A percentile compares a stretch with the other conserved stretches of the same genome.
These are phyloP conservation scores for Rhipidura dahli DNA, from an alignment of 2,113 vertebrate genomes.

Conservation along the genomic window DNA sequence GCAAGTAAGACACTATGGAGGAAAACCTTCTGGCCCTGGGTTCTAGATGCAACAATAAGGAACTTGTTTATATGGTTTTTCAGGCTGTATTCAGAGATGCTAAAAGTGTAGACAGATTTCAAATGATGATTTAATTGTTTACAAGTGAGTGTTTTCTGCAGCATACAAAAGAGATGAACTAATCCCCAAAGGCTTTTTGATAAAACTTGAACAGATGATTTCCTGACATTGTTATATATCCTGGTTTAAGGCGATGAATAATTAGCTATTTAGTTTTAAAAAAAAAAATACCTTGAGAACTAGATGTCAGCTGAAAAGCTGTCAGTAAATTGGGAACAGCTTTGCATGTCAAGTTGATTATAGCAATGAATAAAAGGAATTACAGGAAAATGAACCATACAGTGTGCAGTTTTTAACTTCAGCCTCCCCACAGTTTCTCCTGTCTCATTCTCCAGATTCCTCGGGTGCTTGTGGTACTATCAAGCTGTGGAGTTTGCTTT, in stretches of 20 bases:
- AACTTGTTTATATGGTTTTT: background rate
- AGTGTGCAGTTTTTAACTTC: constrained; percentile 41
- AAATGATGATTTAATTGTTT: constrained; percentile 74
- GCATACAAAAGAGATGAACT: constrained; percentile 56
- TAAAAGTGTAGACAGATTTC: constrained; percentile 29
- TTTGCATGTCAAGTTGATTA: constrained; percentile 64
- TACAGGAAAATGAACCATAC: constrained; percentile 47
- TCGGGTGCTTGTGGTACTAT: background rate
- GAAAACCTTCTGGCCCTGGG: background rate
- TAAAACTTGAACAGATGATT: constrained; percentile 60
- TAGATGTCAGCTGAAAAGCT: constrained; percentile 68
- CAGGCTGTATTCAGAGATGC: background rate
- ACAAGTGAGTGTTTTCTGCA: constrained; percentile 49
- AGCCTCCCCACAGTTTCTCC: background rate
- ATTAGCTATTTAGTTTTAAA: constrained; percentile 68
- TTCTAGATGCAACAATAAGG: background rate
- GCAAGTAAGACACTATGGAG: background rate
- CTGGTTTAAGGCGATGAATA: constrained; percentile 67
- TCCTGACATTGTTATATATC: constrained; percentile 66
- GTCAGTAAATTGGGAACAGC: constrained; percentile 72
- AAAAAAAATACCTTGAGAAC: constrained; percentile 73
- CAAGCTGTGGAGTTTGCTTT: constrained; percentile 25
- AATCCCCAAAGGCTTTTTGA: constrained; percentile 55
- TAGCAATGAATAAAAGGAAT: constrained; percentile 57
- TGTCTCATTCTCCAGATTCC: background rate